These are phyloP conservation scores for Rhingia rostrata DNA, from an alignment of 2,888 invertebrate genomes.

Conservation along the genomic window DNA sequence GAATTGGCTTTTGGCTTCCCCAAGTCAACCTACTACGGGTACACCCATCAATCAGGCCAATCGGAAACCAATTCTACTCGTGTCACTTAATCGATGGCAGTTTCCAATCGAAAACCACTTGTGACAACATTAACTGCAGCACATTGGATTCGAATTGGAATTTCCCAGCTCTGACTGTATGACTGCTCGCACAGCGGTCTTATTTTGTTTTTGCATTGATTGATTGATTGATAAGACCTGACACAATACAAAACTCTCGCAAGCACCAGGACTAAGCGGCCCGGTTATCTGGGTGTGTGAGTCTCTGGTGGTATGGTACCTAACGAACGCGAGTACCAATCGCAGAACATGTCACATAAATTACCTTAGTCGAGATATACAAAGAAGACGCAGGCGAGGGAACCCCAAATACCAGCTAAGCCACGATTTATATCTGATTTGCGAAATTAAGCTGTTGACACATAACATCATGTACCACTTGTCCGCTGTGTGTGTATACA, in stretches of 20 bases:
- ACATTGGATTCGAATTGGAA: slow-evolving; percentile 39
- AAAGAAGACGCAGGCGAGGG: slow-evolving; percentile 48
- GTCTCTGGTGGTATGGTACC: slow-evolving; percentile 24
- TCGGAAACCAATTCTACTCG: slow-evolving; percentile 67
- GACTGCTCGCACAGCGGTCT: slow-evolving; percentile 11
- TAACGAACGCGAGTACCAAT: slow-evolving; percentile 70
- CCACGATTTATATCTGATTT: slow-evolving; percentile 76
- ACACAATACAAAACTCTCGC: slow-evolving; percentile 69
- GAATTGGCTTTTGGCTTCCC: slow-evolving; percentile 36
- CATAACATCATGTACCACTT: slow-evolving; percentile 82
- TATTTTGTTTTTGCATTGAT: slow-evolving; percentile 47
- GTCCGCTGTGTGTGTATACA: slow-evolving; percentile 75
- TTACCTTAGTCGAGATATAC: slow-evolving; percentile 50
- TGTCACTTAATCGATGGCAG: slow-evolving; percentile 65
- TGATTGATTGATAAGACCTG: slow-evolving; percentile 73
- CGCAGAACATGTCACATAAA: slow-evolving; percentile 70
- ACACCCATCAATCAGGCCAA: slow-evolving; percentile 65
- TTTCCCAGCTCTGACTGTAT: slow-evolving; percentile 32
- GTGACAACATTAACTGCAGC: slow-evolving; percentile 58
- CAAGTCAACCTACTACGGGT: slow-evolving; percentile 22
- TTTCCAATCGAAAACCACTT: slow-evolving; percentile 60
- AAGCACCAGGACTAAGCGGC: slow-evolving; percentile 43
- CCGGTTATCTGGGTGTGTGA: slow-evolving; percentile 25
- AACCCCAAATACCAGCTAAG: slow-evolving; percentile 54
- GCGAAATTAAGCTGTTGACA: slow-evolving; percentile 83